Conservation (phyloP, 2,113 vertebrate species). For the Pimephales promelas region DNA sequence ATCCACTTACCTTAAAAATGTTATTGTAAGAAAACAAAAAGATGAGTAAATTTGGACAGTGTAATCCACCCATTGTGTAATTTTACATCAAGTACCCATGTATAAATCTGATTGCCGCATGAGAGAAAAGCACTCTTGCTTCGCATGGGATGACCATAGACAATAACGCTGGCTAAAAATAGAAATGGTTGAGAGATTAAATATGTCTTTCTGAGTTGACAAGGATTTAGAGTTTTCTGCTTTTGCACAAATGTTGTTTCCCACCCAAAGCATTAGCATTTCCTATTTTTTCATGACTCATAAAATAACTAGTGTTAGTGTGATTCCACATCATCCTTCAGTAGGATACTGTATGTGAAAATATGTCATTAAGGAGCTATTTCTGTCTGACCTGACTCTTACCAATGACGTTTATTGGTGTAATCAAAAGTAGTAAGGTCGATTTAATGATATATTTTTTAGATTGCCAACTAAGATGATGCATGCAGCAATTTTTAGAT, state of each 20-base stretch:
- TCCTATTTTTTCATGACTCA: background rate
- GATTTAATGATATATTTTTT: background rate
- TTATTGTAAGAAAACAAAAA: background rate
- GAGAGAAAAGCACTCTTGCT: conserved; percentile 13
- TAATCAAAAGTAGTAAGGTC: background rate
- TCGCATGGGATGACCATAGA: background rate
- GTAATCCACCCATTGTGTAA: conserved; percentile 16
- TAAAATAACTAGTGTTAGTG: background rate
- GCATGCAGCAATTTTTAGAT: no score
- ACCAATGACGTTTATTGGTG: background rate
- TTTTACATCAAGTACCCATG: background rate
- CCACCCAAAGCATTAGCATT: background rate
- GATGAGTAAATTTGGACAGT: background rate
- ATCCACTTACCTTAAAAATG: background rate
- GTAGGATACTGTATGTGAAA: background rate
- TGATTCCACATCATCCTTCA: background rate
- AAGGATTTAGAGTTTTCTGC: conserved; percentile 42
- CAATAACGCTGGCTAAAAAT: conserved; percentile 30
- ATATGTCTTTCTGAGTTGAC: conserved; percentile 41
- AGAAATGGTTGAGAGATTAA: conserved; percentile 45
- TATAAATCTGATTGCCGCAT: background rate
- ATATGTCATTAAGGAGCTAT: background rate
- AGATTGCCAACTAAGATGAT: no score
- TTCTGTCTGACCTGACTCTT: background rate
- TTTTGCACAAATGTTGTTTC: conserved; percentile 28